Evolutionary conservation across 2,888 invertebrate genomes (phyloP), one percentile per base, ranked within the genome.

Genomic region (Sminthurides aquaticus): DNA sequence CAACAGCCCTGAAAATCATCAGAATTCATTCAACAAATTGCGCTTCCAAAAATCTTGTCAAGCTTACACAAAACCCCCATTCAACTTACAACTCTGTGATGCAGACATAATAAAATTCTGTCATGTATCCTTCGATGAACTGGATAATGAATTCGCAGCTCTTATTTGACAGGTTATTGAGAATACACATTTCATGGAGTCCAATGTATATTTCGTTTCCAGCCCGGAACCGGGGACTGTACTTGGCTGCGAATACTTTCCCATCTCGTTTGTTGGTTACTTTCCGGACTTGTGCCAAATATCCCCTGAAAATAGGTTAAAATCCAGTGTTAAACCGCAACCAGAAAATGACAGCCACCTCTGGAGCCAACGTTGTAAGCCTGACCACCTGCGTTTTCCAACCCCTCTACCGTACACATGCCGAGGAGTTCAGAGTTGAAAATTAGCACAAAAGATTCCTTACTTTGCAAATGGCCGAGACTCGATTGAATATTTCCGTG

Each of bases 1-100:
- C 84, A 56, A 81, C 79, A 67, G 83, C 84, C 74, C 84, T 84
- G 78, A 25, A 78, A n/a, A n/a, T n/a, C n/a, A n/a, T n/a, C n/a
- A n/a, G n/a, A n/a, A 77, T 68, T 59, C 57, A 63, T 67, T 80
- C 80, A 71, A 80, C 80, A 48, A 80, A 71, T 71, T 79, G 79
- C n/a, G n/a, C n/a, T n/a, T n/a, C n/a, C n/a, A n/a, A n/a, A n/a
- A n/a, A n/a, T n/a, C n/a, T n/a, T n/a, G n/a, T n/a, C n/a, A n/a
- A n/a, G n/a, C n/a, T n/a, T n/a, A n/a, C n/a, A n/a, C n/a, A n/a
- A n/a, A n/a, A n/a, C n/a, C n/a, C n/a, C n/a, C n/a, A n/a, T n/a
- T n/a, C n/a, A 8, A 43, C 64, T 64, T 43, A 64, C 64, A 64
- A 43, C 29, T 64, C 64, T 3, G 64, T 64, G 24, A 64, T 49